Conservation (phyloP, 2,113 vertebrate species). For the Larimichthys crocea region DNA sequence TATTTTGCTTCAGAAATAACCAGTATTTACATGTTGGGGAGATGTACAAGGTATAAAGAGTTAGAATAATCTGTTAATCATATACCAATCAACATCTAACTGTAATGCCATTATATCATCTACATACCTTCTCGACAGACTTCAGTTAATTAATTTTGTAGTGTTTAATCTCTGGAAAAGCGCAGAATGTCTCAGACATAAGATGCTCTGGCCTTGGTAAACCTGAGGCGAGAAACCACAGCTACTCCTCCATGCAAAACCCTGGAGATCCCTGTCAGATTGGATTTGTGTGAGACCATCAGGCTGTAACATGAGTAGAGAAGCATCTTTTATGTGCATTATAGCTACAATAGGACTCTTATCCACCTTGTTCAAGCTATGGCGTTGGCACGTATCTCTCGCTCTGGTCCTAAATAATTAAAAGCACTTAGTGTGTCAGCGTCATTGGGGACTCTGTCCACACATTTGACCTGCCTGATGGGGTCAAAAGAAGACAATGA, state of each 20-base stretch:
- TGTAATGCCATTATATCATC: neutral
- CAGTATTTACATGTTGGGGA: neutral
- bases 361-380: constrained; percentile 67
- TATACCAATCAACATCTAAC: neutral
- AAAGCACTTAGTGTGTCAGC: constrained; percentile 76
- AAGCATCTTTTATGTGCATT: constrained; percentile 61
- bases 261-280: constrained; percentile 71
- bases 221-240: constrained; percentile 63
- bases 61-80: neutral
- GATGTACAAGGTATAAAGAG: neutral
- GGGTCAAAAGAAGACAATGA: constrained; percentile 65
- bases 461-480: constrained; percentile 75
- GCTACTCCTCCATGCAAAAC: constrained; percentile 50
- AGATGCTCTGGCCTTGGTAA: constrained; percentile 42
- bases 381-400: constrained; percentile 39
- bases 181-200: neutral
- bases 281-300: constrained; percentile 70
- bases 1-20: neutral
- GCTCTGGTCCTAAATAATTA: constrained; percentile 84
- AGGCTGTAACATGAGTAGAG: constrained; percentile 66
- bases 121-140: too few relatives aligned
- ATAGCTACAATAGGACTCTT: constrained; percentile 69
- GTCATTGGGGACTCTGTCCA: constrained; percentile 68
- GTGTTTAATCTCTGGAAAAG: neutral
- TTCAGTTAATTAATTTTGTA: neutral